Conservation (phyloP, 2,888 invertebrate species). For the Suillia variegata region DNA sequence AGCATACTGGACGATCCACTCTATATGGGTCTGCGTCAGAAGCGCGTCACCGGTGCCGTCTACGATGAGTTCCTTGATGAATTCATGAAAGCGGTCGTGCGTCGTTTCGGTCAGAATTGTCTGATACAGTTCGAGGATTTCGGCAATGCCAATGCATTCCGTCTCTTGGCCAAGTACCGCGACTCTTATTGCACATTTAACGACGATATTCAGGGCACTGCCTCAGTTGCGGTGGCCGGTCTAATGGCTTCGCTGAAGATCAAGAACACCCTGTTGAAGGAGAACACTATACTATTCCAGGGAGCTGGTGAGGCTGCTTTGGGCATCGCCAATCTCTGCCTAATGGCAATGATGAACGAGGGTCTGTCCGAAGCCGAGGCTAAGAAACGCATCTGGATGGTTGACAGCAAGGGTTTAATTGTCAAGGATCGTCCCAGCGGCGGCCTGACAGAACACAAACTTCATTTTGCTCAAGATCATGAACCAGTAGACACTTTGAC, state of each 20-base stretch:
- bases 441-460: conserved; percentile 80
- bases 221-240: conserved; percentile 94
- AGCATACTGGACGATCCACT: conserved; percentile 87
- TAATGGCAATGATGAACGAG: conserved; percentile 90
- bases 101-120: conserved; percentile 82
- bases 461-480: conserved; percentile 79
- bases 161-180: conserved; percentile 87
- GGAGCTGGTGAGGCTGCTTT: conserved; percentile 97
- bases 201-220: conserved; percentile 98
- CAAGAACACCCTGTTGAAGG: conserved; percentile 80
- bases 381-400: conserved; percentile 85
- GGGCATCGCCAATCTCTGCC: conserved; percentile 91
- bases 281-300: conserved; percentile 90
- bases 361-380: conserved; percentile 80
- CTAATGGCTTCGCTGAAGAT: conserved; percentile 84
- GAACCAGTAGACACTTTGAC: conserved; percentile 76
- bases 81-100: conserved; percentile 92
- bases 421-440: conserved; percentile 86
- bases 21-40: conserved; percentile 91
- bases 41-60: conserved; percentile 77
- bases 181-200: conserved; percentile 93
- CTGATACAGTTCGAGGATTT: conserved; percentile 98
- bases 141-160: conserved; percentile 95
- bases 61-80: conserved; percentile 97
- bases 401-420: conserved; percentile 94